A percentile compares a stretch with the other conserved stretches of the same genome.
These are phyloP conservation scores for Panonychus citri DNA, from an alignment of 1,140 invertebrate species.

Conservation along the genomic window DNA sequence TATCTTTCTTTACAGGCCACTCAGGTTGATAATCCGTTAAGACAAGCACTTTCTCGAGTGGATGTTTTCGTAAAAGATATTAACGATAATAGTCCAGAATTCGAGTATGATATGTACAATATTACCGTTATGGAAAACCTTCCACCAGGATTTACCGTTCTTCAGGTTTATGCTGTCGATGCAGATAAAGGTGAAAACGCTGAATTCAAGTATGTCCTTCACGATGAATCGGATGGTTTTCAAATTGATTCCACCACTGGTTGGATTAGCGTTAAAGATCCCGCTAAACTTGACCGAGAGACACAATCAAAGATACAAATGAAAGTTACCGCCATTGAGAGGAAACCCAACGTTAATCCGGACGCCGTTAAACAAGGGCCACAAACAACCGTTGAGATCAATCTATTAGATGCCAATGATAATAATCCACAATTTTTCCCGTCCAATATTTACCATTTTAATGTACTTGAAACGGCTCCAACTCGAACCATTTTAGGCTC, in stretches of 20 bases:
- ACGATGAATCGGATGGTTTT: constrained; percentile 43
- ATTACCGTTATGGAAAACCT: constrained; percentile 74
- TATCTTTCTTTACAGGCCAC: constrained; percentile 12
- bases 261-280: constrained; percentile 55
- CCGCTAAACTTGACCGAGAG: constrained; percentile 52
- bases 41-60: constrained; percentile 32
- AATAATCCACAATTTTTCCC: constrained; percentile 61
- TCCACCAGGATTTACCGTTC: constrained; percentile 55
- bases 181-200: constrained; percentile 42
- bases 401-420: constrained; percentile 57
- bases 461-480: constrained; percentile 17
- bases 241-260: constrained; percentile 48
- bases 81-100: constrained; percentile 33
- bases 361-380: constrained; percentile 7
- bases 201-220: constrained; percentile 51
- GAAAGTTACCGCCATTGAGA: constrained; percentile 14
- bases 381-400: constrained; percentile 26
- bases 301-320: constrained; percentile 24
- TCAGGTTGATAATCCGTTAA: constrained; percentile 17
- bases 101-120: constrained; percentile 65
- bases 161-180: constrained; percentile 31
- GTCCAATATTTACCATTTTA: constrained; percentile 39
- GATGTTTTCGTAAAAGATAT: constrained; percentile 43
- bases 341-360: constrained; percentile 17
- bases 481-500: constrained; percentile 15